Evolutionary conservation across 2,113 vertebrate genomes (phyloP).

Genomic region (Geococcyx californianus): DNA sequence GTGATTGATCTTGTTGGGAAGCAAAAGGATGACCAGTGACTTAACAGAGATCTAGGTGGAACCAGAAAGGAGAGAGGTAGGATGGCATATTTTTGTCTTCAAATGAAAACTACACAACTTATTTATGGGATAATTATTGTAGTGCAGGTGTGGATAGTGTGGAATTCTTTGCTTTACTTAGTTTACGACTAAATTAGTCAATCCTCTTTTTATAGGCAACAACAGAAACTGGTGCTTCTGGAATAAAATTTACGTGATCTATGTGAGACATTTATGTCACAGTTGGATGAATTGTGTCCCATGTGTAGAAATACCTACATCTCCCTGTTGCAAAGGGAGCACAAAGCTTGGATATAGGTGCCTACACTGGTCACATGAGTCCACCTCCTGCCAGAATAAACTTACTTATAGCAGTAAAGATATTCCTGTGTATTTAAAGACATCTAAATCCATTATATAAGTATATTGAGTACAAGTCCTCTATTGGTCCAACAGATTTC

Average conservation of each 20-base stretch:
- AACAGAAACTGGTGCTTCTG: neutral
- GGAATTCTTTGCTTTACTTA: neutral
- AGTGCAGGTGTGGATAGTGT: neutral
- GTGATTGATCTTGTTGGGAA: neutral
- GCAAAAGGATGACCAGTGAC: neutral
- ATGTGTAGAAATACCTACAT: neutral
- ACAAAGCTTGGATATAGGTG: neutral
- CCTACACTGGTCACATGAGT: neutral
- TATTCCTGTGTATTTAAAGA: neutral
- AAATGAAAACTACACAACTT: neutral
- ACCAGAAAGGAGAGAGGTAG: neutral
- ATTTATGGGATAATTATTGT: neutral
- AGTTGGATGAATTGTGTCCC: accelerated
- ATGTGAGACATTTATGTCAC: neutral
- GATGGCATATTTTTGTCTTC: neutral
- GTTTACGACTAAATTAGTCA: neutral
- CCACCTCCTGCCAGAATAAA: neutral
- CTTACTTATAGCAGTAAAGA: neutral
- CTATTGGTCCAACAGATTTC: neutral
- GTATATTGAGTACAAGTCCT: neutral
- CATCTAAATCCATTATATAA: neutral
- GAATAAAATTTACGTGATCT: neutral
- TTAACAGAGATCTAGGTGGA: neutral
- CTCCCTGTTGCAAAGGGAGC: neutral
- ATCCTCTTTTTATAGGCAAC: neutral